Conservation (phyloP, 2,797 vertebrate genomes). For the Kryptopterus vitreolus region DNA sequence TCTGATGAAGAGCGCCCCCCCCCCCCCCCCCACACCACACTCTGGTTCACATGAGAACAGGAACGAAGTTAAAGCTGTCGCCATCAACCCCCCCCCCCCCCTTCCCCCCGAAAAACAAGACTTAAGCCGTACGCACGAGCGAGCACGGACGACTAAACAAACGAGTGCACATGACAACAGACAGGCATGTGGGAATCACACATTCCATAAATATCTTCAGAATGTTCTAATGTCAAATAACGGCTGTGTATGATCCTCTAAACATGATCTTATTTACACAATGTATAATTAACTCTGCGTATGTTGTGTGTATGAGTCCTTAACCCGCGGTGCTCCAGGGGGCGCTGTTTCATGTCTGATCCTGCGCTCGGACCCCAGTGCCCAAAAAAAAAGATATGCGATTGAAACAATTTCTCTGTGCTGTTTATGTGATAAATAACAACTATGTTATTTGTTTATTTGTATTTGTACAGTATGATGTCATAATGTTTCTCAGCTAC, state of each 20-base stretch:
- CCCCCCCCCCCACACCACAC: conserved; percentile 37
- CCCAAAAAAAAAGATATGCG: too few species aligned
- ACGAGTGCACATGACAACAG: conserved; percentile 29
- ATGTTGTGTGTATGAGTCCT: too few species aligned
- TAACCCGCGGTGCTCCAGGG: too few species aligned
- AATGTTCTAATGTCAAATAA: conserved; percentile 12
- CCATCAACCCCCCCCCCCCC: too few species aligned
- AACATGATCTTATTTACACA: background rate
- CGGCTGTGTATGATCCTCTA: background rate
- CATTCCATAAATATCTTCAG: conserved; percentile 6
- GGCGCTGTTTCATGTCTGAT: too few species aligned
- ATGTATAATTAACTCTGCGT: background rate
- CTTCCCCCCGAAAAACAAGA: conserved; percentile 50
- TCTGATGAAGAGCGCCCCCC: conserved; percentile 48
- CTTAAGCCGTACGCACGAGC: conserved; percentile 22
- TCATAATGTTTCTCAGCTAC: too few species aligned
- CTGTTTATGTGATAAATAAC: too few species aligned
- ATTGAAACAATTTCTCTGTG: too few species aligned
- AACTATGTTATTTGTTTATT: too few species aligned
- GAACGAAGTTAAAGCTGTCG: conserved; percentile 48
- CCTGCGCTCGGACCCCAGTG: too few species aligned
- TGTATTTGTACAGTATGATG: too few species aligned
- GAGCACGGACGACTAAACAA: conserved; percentile 3
- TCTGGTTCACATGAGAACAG: conserved; percentile 49
- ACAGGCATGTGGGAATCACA: conserved; percentile 27